Conservation (phyloP, 2,888 invertebrate species). For the Drosophila pseudotalamancana region DNA sequence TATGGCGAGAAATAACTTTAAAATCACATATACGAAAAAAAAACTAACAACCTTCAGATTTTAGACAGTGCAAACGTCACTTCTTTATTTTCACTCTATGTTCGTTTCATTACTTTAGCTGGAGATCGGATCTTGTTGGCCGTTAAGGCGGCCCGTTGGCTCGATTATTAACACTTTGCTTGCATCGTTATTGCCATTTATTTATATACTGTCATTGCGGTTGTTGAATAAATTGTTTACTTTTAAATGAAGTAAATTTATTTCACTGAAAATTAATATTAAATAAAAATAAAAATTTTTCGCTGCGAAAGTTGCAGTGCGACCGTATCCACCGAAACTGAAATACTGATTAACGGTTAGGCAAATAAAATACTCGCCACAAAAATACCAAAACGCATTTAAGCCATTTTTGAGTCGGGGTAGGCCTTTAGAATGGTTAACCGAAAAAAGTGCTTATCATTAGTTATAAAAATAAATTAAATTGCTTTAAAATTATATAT, state of each 20-base stretch:
- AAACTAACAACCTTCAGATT: constrained; percentile 35
- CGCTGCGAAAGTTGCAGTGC: constrained; percentile 51
- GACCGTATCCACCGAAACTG: constrained; percentile 32
- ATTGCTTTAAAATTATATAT: neutral
- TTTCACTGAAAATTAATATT: constrained; percentile 43
- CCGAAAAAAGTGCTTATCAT: neutral
- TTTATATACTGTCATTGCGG: constrained; percentile 24
- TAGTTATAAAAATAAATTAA: neutral
- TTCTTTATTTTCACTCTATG: constrained; percentile 58
- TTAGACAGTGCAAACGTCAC: constrained; percentile 59
- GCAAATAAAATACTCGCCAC: neutral
- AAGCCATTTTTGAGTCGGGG: neutral
- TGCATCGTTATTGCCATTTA: constrained; percentile 1
- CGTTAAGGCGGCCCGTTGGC: constrained; percentile 21
- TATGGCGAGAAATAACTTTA: constrained; percentile 34
- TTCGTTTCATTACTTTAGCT: constrained; percentile 56
- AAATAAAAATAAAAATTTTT: constrained; percentile 58
- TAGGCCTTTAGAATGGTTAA: neutral
- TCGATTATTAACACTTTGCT: constrained; percentile 4
- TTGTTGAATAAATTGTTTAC: constrained; percentile 5
- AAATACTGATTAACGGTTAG: constrained; percentile 31
- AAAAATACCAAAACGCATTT: constrained; percentile 24
- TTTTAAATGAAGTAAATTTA: constrained; percentile 28
- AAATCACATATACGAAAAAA: constrained; percentile 27
- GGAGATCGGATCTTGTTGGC: constrained; percentile 53